These are phyloP conservation scores for Vidua chalybeata DNA, from an alignment of 2,113 vertebrate species.

Conservation along the genomic window DNA sequence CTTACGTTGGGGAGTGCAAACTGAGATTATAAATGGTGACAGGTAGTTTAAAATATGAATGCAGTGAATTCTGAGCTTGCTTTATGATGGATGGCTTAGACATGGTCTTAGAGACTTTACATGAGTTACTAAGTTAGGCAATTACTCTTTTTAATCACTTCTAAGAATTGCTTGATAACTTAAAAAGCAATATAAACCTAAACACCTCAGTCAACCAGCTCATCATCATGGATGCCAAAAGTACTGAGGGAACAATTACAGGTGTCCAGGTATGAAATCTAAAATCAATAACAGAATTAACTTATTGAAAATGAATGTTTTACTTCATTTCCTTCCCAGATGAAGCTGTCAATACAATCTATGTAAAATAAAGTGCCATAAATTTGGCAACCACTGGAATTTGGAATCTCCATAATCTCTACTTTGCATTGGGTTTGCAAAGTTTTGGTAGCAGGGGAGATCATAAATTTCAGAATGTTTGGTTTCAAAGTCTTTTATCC, in stretches of 20 bases:
- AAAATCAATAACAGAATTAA: not conserved
- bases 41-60: not conserved
- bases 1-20: not conserved
- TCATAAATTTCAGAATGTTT: not conserved
- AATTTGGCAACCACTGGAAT: not conserved
- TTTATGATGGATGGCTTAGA: not conserved
- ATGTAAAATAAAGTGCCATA: not conserved
- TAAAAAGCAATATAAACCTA: not conserved
- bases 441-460: not conserved
- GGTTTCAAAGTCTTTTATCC: not conserved
- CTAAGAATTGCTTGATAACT: not conserved
- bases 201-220: not conserved
- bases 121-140: not conserved
- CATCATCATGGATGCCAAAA: fast-evolving
- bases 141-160: not conserved
- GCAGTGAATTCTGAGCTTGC: not conserved
- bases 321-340: not conserved
- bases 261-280: not conserved
- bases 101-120: not conserved
- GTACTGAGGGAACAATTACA: not conserved
- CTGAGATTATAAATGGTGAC: not conserved
- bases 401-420: not conserved
- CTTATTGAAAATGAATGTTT: not conserved
- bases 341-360: not conserved
- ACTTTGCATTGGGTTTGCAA: not conserved